Base-by-base conservation (phyloP, 2,888 invertebrate genomes). In the Apamea sordens region DNA sequence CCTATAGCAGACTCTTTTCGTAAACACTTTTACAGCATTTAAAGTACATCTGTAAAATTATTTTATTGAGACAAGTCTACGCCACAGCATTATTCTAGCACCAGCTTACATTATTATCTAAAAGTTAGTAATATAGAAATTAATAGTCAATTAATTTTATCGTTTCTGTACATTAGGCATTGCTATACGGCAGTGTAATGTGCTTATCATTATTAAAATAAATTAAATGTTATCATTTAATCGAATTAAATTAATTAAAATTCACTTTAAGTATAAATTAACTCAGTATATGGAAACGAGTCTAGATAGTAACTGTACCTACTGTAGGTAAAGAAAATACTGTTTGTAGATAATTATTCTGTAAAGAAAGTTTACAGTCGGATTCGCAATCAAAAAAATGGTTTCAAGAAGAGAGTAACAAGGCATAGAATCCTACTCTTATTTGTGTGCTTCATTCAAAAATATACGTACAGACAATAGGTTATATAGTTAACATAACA, bases 61-160 rank as follows among this genome's bases (percentile, higher is more conserved):
- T 47, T 68, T 21, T 32, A 15, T 18, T n/a, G 24, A 24, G 10
- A 70, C 1, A 36, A 53, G 36, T 36, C 32, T 15, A 32, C 0
- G 18, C 6, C 18, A 41, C 77, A 50, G 5, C 28, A 11, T 28
- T 28, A 5, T 76, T 50, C 28, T 67, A 13, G 47, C 24, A 65
- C 1, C 18, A 41, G 18, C 1, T 11, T 10, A 50, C 0, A 41
- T 24, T 1, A 18, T 53, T 11, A 36, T 32, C n/a, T 67, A n/a
- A 68, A 36, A 21, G 28, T 50, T 47, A 81, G 8, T 67, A 32
- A 13, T 32, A 18, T 21, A 28, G 0, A 41, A 69, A 18, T 59
- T 21, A 10, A 44, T 63, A 24, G 3, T 11, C 28, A 71, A 28
- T 68, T 77, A 47, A 72, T 72, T 47, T 68, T 72, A 78, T 72